Percentiles rank a stretch among this genome's conserved stretches.
phyloP scores from a whole-genome alignment of 2,113 vertebrate genomes.

The Tiliqua scincoides region DNA sequence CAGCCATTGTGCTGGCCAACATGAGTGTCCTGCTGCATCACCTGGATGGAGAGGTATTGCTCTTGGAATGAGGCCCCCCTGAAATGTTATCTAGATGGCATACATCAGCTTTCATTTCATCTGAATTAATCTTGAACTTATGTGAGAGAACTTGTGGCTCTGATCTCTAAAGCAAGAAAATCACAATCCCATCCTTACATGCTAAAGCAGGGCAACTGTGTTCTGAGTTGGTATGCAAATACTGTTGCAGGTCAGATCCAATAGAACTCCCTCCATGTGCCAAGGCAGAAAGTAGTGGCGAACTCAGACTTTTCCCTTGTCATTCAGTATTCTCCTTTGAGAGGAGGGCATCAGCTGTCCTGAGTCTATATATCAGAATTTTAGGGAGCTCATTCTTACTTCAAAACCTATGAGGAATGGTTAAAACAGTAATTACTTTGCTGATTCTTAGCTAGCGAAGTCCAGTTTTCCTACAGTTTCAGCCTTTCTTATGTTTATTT shows the following conservation, averaged over 20 bases:
- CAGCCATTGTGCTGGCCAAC: slow-evolving; percentile 86
- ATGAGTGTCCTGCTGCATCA: slow-evolving; percentile 89
- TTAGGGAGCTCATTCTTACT: background rate
- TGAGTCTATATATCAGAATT: background rate
- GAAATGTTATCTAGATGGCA: background rate
- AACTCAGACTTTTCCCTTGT: background rate
- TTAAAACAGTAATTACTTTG: background rate
- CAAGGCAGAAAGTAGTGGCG: background rate
- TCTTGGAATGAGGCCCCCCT: background rate
- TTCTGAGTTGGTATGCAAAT: background rate
- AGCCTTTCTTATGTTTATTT: background rate
- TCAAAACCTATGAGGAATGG: background rate
- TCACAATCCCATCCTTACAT: background rate
- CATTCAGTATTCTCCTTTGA: background rate
- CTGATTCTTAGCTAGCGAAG: background rate
- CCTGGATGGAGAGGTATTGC: slow-evolving; percentile 89
- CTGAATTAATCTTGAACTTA: background rate
- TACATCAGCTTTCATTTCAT: background rate
- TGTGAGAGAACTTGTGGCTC: background rate
- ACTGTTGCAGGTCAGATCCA: too few relatives aligned
- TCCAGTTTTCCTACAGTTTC: background rate
- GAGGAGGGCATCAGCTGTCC: background rate
- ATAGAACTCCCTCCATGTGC: too few relatives aligned
- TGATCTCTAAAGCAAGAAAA: slow-evolving; percentile 20
- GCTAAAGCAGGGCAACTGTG: background rate